These are phyloP conservation scores for Uria aalge DNA, from an alignment of 2,113 vertebrate species.

Conservation along the genomic window DNA sequence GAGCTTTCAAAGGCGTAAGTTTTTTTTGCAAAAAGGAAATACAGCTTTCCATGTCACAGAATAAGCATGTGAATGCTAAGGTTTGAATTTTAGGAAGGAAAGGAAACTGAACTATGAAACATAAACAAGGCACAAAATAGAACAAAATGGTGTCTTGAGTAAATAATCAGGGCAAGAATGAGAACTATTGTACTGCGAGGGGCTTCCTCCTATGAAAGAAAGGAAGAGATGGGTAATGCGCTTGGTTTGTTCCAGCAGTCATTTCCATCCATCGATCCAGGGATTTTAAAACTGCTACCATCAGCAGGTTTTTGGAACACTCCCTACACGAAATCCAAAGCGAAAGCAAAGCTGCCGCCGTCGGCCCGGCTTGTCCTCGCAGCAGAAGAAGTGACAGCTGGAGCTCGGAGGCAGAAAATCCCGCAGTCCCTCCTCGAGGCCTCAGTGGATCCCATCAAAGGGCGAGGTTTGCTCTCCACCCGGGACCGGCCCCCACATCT, in stretches of 20 bases:
- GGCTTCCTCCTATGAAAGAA: background rate
- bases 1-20: background rate
- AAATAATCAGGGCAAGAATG: constrained; percentile 12
- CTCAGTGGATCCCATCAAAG: constrained; percentile 10
- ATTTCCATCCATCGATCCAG: background rate
- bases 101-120: background rate
- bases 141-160: background rate
- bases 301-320: constrained; percentile 10
- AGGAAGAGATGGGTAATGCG: background rate
- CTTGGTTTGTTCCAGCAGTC: background rate
- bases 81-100: constrained; percentile 8
- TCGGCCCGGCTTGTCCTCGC: background rate
- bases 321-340: background rate
- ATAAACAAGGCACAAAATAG: constrained; percentile 12
- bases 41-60: background rate
- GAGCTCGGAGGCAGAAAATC: constrained; percentile 5
- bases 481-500: background rate
- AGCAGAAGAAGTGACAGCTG: constrained; percentile 26
- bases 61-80: background rate
- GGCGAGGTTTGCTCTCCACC: background rate
- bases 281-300: background rate
- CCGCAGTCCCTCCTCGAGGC: background rate
- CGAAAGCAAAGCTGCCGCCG: background rate
- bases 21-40: background rate
- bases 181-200: background rate